Conservation (phyloP, 2,888 invertebrate species). For the Athetis lepigone region DNA sequence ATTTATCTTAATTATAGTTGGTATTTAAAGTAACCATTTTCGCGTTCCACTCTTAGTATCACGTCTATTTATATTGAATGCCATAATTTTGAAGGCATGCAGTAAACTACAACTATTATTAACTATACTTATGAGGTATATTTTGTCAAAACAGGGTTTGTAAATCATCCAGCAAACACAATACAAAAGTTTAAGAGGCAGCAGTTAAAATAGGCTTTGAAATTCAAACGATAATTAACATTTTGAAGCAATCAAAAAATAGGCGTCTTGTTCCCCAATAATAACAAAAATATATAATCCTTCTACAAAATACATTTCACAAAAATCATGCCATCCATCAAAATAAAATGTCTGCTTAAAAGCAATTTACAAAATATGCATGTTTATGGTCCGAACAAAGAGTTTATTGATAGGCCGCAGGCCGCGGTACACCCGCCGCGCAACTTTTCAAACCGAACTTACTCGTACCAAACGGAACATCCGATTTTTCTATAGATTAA, state of each 20-base stretch:
- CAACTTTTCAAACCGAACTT: constrained; percentile 54
- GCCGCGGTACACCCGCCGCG: constrained; percentile 37
- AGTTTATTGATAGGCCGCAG: constrained; percentile 49
- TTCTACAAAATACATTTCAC: constrained; percentile 2
- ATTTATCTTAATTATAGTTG: constrained; percentile 27
- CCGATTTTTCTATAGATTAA: constrained; percentile 62
- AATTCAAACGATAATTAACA: neutral
- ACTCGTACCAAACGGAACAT: constrained; percentile 43
- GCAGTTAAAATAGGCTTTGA: constrained; percentile 8
- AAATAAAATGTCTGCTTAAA: constrained; percentile 40
- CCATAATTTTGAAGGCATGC: constrained; percentile 41
- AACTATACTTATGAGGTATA: constrained; percentile 10
- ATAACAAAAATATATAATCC: constrained; percentile 3
- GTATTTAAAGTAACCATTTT: constrained; percentile 45
- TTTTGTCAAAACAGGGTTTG: constrained; percentile 18
- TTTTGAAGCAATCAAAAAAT: constrained; percentile 20
- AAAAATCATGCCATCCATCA: constrained; percentile 37
- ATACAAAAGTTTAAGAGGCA: constrained; percentile 26
- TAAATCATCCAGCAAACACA: constrained; percentile 9
- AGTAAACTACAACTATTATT: constrained; percentile 33
- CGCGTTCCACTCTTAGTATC: constrained; percentile 30
- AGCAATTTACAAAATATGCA: constrained; percentile 41
- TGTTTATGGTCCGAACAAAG: constrained; percentile 52
- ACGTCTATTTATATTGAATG: constrained; percentile 36
- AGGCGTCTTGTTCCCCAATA: neutral